These are phyloP conservation scores for Oscheius sp. DNA, from an alignment of 1,140 invertebrate species.

Conservation along the genomic window DNA sequence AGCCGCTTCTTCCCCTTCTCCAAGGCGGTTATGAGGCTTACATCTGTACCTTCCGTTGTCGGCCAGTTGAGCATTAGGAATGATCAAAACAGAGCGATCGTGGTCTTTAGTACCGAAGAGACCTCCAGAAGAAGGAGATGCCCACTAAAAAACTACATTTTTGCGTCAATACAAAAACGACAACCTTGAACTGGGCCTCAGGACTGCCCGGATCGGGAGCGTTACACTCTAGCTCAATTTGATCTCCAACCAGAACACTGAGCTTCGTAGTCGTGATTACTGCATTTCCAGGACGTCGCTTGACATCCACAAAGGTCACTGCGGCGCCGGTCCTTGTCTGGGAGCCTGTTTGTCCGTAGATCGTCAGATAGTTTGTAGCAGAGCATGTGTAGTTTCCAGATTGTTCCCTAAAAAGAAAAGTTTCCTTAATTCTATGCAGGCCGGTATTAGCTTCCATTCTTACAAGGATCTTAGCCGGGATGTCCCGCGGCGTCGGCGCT, in stretches of 20 bases:
- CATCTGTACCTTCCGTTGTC: constrained; percentile 34
- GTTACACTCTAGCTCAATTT: constrained; percentile 21
- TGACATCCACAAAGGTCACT: constrained; percentile 25
- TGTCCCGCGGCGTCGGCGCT: too few relatives aligned
- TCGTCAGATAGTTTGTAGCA: constrained; percentile 31
- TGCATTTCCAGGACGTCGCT: constrained; percentile 23
- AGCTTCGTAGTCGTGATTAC: constrained; percentile 10
- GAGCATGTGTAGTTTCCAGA: constrained; percentile 36
- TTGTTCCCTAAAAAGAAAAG: constrained; percentile 16
- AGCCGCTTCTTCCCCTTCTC: constrained; percentile 24
- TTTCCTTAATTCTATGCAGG: too few relatives aligned
- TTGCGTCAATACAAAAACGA: background rate
- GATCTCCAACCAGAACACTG: constrained; percentile 24
- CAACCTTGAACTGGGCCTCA: constrained; percentile 10
- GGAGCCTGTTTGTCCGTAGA: constrained; percentile 28
- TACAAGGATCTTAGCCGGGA: too few relatives aligned
- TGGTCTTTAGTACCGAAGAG: constrained; percentile 29
- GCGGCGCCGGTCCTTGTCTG: constrained; percentile 27
- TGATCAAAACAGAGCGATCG: constrained; percentile 2
- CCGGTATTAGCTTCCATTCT: too few relatives aligned
- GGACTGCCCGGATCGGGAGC: constrained; percentile 27
- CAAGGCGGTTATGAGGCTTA: constrained; percentile 22
- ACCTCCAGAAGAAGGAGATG: constrained; percentile 26
- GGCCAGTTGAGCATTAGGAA: constrained; percentile 32
- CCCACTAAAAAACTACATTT: constrained; percentile 31